Percentiles rank a stretch among this genome's conserved stretches.
phyloP scores from a whole-genome alignment of 2,113 vertebrate species.

The Hydrolagus affinis region DNA sequence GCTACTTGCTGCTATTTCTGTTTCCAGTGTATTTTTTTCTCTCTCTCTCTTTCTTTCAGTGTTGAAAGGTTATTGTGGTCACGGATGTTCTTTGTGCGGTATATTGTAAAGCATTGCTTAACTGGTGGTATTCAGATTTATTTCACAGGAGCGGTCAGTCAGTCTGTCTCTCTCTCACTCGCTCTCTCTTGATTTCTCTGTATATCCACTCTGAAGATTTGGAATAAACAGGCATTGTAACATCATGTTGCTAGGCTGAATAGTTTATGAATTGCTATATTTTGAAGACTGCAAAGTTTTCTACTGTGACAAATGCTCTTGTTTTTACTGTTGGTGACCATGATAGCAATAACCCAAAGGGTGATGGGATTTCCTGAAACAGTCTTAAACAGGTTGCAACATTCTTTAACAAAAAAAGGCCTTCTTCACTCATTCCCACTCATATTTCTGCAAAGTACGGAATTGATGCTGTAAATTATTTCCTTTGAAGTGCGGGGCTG shows the following conservation, averaged over 20 bases:
- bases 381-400: background rate
- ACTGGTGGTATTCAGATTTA: background rate
- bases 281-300: slow-evolving; percentile 6
- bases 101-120: slow-evolving; percentile 14
- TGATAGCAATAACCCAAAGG: too few relatives aligned
- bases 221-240: background rate
- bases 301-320: background rate
- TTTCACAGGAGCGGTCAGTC: background rate
- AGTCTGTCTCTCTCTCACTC: too few relatives aligned
- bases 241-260: background rate
- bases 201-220: background rate
- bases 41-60: background rate
- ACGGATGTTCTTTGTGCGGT: background rate
- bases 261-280: slow-evolving; percentile 17
- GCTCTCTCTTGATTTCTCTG: background rate
- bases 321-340: background rate
- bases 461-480: background rate
- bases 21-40: slow-evolving; percentile 18
- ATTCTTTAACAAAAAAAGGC: background rate
- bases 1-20: background rate
- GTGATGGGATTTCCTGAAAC: background rate
- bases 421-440: background rate
- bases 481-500: background rate
- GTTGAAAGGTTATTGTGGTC: background rate
- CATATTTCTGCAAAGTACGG: background rate